These are phyloP conservation scores for Nothocercus julius DNA, from an alignment of 2,113 vertebrate genomes.

Conservation along the genomic window DNA sequence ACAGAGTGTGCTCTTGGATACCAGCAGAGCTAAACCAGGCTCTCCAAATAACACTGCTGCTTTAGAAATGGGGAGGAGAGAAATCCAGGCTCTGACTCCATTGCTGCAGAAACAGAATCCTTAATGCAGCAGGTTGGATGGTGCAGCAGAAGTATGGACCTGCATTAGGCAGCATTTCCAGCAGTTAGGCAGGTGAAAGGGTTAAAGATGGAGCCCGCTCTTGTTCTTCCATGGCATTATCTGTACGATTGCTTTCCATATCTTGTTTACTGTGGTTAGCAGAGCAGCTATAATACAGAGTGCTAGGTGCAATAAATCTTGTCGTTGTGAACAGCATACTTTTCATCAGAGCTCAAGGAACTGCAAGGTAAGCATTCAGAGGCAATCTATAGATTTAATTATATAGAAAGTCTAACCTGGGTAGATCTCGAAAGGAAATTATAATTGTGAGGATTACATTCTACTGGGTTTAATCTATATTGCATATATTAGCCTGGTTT, in stretches of 20 bases:
- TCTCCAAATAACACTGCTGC: not conserved
- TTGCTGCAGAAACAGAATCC: not conserved
- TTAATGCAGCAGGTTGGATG: not conserved
- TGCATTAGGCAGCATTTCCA: not conserved
- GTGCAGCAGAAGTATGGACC: not conserved
- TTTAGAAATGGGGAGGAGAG: not conserved
- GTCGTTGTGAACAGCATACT: constrained; percentile 10
- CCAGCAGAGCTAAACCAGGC: not conserved
- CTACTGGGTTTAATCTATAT: constrained; percentile 8
- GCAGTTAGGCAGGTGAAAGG: constrained; percentile 29
- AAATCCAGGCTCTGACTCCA: not conserved
- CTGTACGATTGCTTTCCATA: constrained; percentile 75
- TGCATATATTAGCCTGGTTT: not conserved
- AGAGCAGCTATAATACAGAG: constrained; percentile 66
- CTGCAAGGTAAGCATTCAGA: constrained; percentile 67
- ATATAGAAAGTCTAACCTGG: constrained; percentile 25
- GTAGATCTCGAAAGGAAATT: constrained; percentile 37
- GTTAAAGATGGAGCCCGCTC: constrained; percentile 43
- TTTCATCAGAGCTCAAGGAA: constrained; percentile 59
- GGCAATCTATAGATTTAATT: constrained; percentile 64
- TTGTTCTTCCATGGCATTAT: constrained; percentile 52
- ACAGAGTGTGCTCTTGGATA: not conserved
- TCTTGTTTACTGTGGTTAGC: constrained; percentile 74
- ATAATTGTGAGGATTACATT: not conserved
- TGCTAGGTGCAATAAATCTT: constrained; percentile 75